Base-by-base conservation (phyloP, 2,888 invertebrate species). In the Ctenicera cuprea region DNA sequence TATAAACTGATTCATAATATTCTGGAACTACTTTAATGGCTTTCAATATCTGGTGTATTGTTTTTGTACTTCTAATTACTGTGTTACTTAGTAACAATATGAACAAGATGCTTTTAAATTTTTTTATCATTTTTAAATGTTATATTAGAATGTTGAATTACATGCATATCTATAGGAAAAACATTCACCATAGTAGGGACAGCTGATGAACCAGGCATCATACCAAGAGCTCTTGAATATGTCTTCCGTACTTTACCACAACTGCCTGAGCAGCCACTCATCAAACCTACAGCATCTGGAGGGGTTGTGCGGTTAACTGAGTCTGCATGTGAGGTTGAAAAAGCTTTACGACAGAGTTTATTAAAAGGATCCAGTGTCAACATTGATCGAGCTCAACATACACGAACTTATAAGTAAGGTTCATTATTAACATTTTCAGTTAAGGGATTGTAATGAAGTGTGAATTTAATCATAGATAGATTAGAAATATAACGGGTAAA, bases 201-300 rank as follows among this genome's bases (percentile, higher is more conserved):
- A 59, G 85, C 88, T 0, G 83, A 85, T 0, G 87, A 90, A 74
- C 92, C 92, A n/a, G 94, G 94, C 0, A 87, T 94, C 9, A 87
- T 93, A 65, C 91, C 90, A 0, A 87, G 91, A 33, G 86, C 91
- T 0, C 85, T 94, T n/a, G 90, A 88, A 68, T 87, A 89, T 74
- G 80, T 90, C 0, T 90, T 89, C 73, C 75, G 80, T 26, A 81
- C 83, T 18, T 69, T 85, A 26, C 81, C 83, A 7, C 7, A 30
- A 8, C 38, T 70, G 11, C 81, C 83, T 18, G 76, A 81, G 0
- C 68, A 78, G 0, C 88, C 89, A 0, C 78, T 78, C 9, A 77
- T 87, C 2, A 90, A 90, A 76, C 85, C 89, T 0, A 78, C 84
- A 0, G 77, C 82, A 16, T 85, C 85, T 68, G 86, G 86, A 0